phyloP scores from a whole-genome alignment of 2,888 invertebrate species.

The Agonum fuliginosum region DNA sequence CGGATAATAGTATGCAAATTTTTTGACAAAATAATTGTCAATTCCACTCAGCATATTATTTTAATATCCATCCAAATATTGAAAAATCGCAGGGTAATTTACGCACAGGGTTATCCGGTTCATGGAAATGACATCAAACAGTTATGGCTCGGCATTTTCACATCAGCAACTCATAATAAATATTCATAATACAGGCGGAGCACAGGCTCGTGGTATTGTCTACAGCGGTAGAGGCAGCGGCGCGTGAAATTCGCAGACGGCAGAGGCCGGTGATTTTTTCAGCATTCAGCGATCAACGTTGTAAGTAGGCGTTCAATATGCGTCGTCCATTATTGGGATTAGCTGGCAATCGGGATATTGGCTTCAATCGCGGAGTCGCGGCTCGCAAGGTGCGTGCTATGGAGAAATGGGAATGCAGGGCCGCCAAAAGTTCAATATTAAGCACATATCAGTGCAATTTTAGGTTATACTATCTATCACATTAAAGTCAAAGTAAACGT shows the following conservation, averaged over 20 bases:
- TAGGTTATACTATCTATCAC: too few relatives aligned
- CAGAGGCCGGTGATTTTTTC: background rate
- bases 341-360: conserved; percentile 29
- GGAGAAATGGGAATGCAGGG: too few relatives aligned
- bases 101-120: too few relatives aligned
- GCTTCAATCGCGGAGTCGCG: background rate
- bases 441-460: too few relatives aligned
- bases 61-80: too few relatives aligned
- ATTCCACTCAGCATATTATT: too few relatives aligned
- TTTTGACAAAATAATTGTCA: too few relatives aligned
- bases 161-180: conserved; percentile 21
- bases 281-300: background rate
- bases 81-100: too few relatives aligned
- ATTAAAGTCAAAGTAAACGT: too few relatives aligned
- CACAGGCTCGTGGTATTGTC: background rate
- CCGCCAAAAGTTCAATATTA: too few relatives aligned
- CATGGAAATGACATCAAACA: background rate
- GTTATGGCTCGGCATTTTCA: too few relatives aligned
- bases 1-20: too few relatives aligned
- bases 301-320: conserved; percentile 45
- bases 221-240: background rate
- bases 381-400: background rate
- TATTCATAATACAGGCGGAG: conserved; percentile 35
- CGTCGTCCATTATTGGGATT: conserved; percentile 41
- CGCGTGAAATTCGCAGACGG: background rate